These are phyloP conservation scores for Cybosia mesomella DNA, from an alignment of 2,888 invertebrate species.

Conservation along the genomic window DNA sequence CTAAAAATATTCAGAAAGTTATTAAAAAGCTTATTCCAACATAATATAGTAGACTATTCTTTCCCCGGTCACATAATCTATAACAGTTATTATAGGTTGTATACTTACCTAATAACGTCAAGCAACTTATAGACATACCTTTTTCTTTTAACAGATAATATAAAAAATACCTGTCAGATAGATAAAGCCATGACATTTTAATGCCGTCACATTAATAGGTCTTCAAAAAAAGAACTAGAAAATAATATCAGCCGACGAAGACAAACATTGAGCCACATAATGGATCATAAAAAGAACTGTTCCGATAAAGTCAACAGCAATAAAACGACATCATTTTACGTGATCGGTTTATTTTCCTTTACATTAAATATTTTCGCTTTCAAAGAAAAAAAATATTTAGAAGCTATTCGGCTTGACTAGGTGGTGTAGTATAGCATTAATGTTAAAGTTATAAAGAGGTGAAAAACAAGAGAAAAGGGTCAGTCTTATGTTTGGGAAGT, in stretches of 20 bases:
- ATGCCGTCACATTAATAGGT: constrained; percentile 22
- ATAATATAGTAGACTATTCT: no score
- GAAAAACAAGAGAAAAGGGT: constrained; percentile 85
- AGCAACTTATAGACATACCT: constrained; percentile 19
- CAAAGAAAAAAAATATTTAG: constrained; percentile 71
- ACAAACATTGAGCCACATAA: constrained; percentile 44
- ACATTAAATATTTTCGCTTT: constrained; percentile 79
- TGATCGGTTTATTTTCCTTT: constrained; percentile 81
- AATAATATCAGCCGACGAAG: constrained; percentile 43
- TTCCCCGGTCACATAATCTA: not conserved
- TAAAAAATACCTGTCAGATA: constrained; percentile 22
- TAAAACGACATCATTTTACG: constrained; percentile 59
- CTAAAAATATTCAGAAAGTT: no score
- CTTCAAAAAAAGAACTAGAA: constrained; percentile 35
- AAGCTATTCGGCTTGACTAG: constrained; percentile 80
- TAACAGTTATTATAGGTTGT: not conserved
- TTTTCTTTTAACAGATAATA: not conserved
- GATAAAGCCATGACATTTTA: constrained; percentile 30
- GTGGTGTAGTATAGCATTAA: constrained; percentile 73
- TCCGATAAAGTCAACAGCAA: constrained; percentile 49
- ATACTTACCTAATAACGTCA: not conserved
- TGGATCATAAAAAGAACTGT: constrained; percentile 47
- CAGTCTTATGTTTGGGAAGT: constrained; percentile 87
- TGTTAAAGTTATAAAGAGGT: constrained; percentile 75
- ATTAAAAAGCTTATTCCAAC: no score